Conservation (phyloP, 2,797 vertebrate species). For the Pteropus rufus region DNA sequence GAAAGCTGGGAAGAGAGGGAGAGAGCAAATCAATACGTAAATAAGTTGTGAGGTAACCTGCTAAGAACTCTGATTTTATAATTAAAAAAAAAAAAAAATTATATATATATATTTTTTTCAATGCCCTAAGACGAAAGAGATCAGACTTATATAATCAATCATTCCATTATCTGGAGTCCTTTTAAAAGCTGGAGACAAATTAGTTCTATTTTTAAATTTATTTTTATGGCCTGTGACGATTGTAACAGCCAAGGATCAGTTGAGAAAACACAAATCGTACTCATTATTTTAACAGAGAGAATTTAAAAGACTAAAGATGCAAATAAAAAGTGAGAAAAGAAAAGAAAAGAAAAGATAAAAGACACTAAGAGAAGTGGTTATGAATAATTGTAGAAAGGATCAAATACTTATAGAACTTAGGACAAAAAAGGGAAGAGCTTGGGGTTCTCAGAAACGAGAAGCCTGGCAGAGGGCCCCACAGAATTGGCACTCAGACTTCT, state of each 20-base stretch:
- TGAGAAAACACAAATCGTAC: background rate
- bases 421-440: background rate
- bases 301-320: background rate
- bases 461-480: background rate
- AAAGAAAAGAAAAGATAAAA: background rate
- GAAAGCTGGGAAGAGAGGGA: background rate
- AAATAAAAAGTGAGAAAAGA: background rate
- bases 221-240: background rate
- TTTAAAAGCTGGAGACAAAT: background rate
- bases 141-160: background rate
- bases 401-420: background rate
- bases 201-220: constrained; percentile 40
- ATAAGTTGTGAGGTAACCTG: background rate
- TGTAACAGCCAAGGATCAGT: background rate
- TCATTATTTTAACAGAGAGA: background rate
- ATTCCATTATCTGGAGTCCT: background rate
- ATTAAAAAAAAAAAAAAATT: background rate
- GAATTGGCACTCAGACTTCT: background rate
- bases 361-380: background rate
- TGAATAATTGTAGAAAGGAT: background rate
- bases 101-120: background rate
- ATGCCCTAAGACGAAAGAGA: background rate
- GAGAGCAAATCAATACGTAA: background rate
- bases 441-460: background rate
- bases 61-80: background rate